A percentile compares a stretch with the other conserved stretches of the same genome.
These are phyloP conservation scores for Oceanodroma leucorhoa DNA, from an alignment of 2,797 vertebrate species.

Conservation along the genomic window DNA sequence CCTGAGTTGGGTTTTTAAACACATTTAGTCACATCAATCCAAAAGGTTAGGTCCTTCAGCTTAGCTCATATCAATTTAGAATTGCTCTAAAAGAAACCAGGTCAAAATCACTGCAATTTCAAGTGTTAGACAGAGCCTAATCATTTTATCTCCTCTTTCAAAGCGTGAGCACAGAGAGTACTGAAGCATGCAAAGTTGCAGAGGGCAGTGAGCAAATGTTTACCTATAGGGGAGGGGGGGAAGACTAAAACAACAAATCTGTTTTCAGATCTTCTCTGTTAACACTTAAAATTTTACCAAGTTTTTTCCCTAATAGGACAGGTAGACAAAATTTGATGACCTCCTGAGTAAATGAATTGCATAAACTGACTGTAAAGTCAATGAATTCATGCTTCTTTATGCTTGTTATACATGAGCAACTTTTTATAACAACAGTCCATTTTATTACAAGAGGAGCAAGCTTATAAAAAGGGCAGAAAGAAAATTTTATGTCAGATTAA, in stretches of 20 bases:
- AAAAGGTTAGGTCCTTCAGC: neutral
- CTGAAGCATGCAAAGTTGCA: neutral
- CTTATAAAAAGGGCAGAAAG: neutral
- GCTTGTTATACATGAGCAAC: neutral
- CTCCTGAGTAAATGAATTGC: neutral
- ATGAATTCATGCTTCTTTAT: neutral
- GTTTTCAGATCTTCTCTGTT: neutral
- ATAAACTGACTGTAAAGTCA: neutral
- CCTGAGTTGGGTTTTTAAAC: neutral
- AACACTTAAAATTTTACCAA: neutral
- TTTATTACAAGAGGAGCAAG: neutral
- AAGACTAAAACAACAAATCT: neutral
- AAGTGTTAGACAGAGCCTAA: neutral
- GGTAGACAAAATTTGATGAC: neutral
- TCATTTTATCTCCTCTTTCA: neutral
- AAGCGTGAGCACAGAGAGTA: neutral
- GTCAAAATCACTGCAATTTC: neutral
- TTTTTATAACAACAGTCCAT: neutral
- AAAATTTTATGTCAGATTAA: neutral
- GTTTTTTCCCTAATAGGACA: neutral
- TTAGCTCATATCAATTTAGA: neutral
- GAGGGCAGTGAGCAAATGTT: neutral
- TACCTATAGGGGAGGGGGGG: accelerated
- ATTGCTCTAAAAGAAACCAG: neutral
- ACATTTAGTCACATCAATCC: neutral